phyloP scores from a whole-genome alignment of 2,113 vertebrate species.

The Sander lucioperca region DNA sequence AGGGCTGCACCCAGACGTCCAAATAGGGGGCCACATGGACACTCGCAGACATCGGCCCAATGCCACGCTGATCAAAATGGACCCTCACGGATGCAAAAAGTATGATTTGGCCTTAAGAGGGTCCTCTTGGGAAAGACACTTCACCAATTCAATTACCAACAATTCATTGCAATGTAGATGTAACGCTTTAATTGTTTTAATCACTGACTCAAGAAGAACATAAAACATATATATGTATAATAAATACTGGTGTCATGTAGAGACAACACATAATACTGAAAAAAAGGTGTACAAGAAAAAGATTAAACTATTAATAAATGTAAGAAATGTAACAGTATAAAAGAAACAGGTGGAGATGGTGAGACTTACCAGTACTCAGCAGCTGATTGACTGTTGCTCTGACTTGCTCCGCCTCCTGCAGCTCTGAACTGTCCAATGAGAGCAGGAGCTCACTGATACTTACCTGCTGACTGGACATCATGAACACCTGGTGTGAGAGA shows the following conservation, averaged over 20 bases:
- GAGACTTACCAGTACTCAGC: constrained; percentile 88
- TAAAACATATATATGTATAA: too few species aligned
- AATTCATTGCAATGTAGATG: background rate
- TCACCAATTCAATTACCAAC: background rate
- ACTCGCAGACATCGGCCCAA: too few species aligned
- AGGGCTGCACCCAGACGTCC: too few species aligned
- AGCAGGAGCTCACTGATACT: constrained; percentile 90
- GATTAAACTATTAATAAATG: too few species aligned
- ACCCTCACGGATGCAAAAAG: too few species aligned
- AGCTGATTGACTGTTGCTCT: constrained; percentile 88
- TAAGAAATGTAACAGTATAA: too few species aligned
- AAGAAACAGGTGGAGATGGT: background rate
- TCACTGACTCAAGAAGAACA: background rate
- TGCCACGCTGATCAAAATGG: too few species aligned
- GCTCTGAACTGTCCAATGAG: constrained; percentile 91
- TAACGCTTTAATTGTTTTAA: background rate
- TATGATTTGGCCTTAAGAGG: too few species aligned
- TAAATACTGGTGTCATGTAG: background rate
- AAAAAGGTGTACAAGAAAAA: too few species aligned
- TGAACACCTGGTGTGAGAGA: constrained; percentile 39
- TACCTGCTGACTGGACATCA: constrained; percentile 90
- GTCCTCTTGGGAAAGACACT: too few species aligned
- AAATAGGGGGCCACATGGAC: too few species aligned
- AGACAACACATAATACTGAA: background rate
- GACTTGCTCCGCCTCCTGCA: constrained; percentile 90